Conservation (phyloP, 2,888 invertebrate genomes). For the Orthonevra nobilis region DNA sequence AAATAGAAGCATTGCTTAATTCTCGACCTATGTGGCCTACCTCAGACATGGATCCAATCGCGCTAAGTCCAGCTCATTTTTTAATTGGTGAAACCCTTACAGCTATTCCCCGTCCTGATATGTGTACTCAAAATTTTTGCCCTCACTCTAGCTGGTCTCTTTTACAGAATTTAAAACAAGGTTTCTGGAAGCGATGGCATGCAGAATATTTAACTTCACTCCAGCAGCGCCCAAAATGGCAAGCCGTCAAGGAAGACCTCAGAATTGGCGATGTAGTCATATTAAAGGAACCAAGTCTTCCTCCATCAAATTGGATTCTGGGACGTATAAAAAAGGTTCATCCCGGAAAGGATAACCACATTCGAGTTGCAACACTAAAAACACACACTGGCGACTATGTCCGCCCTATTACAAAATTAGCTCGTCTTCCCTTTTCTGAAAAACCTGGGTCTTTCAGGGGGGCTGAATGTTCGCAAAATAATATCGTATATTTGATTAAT, state of each 20-base stretch:
- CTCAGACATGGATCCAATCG: slow-evolving; percentile 22
- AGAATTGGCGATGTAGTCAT: slow-evolving; percentile 22
- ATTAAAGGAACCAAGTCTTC: slow-evolving; percentile 18
- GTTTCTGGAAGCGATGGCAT: slow-evolving; percentile 62
- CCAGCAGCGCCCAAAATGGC: slow-evolving; percentile 32
- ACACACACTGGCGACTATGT: slow-evolving; percentile 10
- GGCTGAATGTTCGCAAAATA: slow-evolving; percentile 15
- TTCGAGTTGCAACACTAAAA: slow-evolving; percentile 19
- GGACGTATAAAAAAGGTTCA: slow-evolving; percentile 34
- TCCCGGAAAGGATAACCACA: slow-evolving; percentile 37
- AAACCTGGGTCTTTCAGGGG: slow-evolving; percentile 5
- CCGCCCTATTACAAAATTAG: slow-evolving; percentile 36
- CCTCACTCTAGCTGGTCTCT: not conserved
- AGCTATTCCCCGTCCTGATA: not conserved
- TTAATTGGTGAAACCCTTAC: slow-evolving; percentile 8
- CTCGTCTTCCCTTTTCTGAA: slow-evolving; percentile 8
- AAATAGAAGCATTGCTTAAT: slow-evolving; percentile 50
- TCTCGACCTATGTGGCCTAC: slow-evolving; percentile 28
- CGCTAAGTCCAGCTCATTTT: slow-evolving; percentile 42
- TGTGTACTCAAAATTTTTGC: not conserved
- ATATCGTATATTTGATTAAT: too few relatives aligned
- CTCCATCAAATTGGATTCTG: slow-evolving; percentile 46
- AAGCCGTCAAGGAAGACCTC: not conserved
- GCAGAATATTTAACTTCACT: slow-evolving; percentile 10
- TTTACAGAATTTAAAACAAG: slow-evolving; percentile 27